Percentiles rank a stretch among this genome's conserved stretches.
Conservation (phyloP, 2,113 vertebrate genomes). For the Anthoscopus minutus region DNA sequence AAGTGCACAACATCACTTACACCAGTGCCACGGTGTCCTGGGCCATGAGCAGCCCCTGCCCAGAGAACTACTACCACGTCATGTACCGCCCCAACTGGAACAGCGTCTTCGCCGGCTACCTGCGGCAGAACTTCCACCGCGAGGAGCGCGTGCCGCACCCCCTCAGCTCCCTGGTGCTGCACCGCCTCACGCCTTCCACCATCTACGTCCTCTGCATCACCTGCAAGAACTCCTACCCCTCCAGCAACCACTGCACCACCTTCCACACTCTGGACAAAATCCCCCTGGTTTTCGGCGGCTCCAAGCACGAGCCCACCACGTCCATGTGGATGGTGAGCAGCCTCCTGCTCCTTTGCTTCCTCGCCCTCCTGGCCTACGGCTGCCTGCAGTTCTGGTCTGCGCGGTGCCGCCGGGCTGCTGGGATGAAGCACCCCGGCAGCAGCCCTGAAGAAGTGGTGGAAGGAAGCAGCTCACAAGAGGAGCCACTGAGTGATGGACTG, state of each 20-base stretch:
- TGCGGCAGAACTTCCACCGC: slow-evolving; percentile 67
- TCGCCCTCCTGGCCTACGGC: slow-evolving; percentile 60
- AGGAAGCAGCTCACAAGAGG: slow-evolving; percentile 43
- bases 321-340: slow-evolving; percentile 73
- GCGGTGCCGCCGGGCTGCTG: slow-evolving; percentile 25
- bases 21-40: slow-evolving; percentile 68
- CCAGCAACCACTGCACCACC: slow-evolving; percentile 71
- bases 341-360: slow-evolving; percentile 67
- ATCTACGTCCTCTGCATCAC: slow-evolving; percentile 73
- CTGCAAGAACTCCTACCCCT: slow-evolving; percentile 65
- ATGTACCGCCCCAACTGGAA: slow-evolving; percentile 75
- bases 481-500: not conserved
- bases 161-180: slow-evolving; percentile 60
- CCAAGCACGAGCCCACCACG: slow-evolving; percentile 55
- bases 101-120: slow-evolving; percentile 63
- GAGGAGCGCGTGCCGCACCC: slow-evolving; percentile 70
- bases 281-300: slow-evolving; percentile 5
- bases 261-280: slow-evolving; percentile 69
- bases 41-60: slow-evolving; percentile 62
- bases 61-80: slow-evolving; percentile 72
- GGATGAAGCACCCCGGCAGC: slow-evolving; percentile 7
- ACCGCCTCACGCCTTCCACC: slow-evolving; percentile 64
- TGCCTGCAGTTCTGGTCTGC: slow-evolving; percentile 72
- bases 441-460: slow-evolving; percentile 11
- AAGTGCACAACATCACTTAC: slow-evolving; percentile 70